These are phyloP conservation scores for Mayetiola destructor DNA, from an alignment of 2,888 invertebrate genomes.

Conservation along the genomic window DNA sequence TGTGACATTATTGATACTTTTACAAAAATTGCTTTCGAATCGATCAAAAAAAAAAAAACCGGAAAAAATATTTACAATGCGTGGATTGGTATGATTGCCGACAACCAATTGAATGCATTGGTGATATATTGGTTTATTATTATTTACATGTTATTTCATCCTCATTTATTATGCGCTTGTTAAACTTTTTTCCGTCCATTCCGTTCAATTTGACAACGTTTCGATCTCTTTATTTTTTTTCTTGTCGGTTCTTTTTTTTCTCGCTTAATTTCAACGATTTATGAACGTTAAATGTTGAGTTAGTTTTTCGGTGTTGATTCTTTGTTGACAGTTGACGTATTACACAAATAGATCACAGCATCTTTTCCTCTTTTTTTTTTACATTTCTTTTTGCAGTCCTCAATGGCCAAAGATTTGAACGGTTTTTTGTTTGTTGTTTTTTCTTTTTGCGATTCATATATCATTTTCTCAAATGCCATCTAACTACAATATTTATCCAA, in stretches of 20 bases:
- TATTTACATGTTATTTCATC: conserved; percentile 1
- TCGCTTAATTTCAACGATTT: too few species aligned
- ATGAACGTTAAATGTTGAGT: too few species aligned
- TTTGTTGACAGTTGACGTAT: background rate
- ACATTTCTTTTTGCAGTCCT: too few species aligned
- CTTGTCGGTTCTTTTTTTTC: too few species aligned
- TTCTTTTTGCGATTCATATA: background rate
- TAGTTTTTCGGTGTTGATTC: background rate
- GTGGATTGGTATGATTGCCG: background rate
- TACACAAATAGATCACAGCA: background rate
- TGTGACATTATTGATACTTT: too few species aligned
- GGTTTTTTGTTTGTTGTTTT: background rate
- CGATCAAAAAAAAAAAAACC: background rate
- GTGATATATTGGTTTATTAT: conserved; percentile 2
- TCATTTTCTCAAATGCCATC: background rate
- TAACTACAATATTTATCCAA: background rate
- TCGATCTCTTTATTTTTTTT: too few species aligned
- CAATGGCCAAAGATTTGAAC: background rate
- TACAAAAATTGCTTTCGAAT: too few species aligned
- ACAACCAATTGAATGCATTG: background rate
- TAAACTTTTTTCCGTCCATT: background rate
- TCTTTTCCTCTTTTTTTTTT: background rate
- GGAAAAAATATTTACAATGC: background rate
- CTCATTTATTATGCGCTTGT: background rate
- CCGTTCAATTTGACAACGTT: too few species aligned